These are phyloP conservation scores for Ptychadena robeensis DNA, from an alignment of 2,797 vertebrate species.

Conservation along the genomic window DNA sequence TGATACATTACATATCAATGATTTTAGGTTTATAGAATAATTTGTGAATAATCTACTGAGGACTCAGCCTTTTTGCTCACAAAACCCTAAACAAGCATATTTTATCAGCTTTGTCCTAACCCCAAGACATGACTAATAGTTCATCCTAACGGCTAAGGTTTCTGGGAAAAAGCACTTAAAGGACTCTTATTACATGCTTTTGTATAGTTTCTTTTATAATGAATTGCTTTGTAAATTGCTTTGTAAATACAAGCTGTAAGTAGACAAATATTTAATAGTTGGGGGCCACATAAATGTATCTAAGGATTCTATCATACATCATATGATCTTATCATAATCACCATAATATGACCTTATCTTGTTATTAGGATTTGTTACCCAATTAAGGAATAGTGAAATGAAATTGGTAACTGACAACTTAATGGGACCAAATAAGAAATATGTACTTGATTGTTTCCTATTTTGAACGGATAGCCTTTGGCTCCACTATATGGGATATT, in stretches of 20 bases:
- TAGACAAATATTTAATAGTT: constrained; percentile 34
- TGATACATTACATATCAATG: background rate
- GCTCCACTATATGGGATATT: no score
- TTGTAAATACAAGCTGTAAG: constrained; percentile 20
- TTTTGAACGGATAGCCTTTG: no score
- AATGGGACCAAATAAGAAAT: no score
- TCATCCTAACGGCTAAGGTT: background rate
- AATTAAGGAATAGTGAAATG: no score
- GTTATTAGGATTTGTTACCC: no score
- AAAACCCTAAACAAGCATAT: background rate
- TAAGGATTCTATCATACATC: constrained; percentile 1
- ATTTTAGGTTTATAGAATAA: background rate
- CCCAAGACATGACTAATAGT: background rate
- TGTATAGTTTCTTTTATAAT: background rate
- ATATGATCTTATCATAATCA: no score
- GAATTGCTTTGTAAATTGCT: constrained; percentile 36
- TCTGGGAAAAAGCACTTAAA: constrained; percentile 7
- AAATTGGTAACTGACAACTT: no score
- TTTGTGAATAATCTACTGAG: background rate
- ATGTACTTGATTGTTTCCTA: no score
- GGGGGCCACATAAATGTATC: constrained; percentile 3
- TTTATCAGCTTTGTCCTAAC: background rate
- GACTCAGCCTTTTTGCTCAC: background rate
- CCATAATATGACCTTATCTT: no score
- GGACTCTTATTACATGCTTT: background rate